Conservation (phyloP, 2,113 vertebrate genomes). For the Brachirus orientalis region DNA sequence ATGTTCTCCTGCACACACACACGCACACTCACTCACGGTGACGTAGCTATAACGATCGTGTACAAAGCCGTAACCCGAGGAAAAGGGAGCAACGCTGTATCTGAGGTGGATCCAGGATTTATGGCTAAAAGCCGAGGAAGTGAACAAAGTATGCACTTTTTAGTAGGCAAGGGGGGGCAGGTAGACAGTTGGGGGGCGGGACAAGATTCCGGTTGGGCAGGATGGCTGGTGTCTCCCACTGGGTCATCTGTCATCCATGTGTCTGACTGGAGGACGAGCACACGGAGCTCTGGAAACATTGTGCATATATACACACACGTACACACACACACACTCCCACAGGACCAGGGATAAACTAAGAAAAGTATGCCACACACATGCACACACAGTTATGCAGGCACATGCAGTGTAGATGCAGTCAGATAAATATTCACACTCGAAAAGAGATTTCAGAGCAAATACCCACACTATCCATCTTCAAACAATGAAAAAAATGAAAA, state of each 20-base stretch:
- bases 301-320: slow-evolving; percentile 42
- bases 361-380: slow-evolving; percentile 63
- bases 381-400: slow-evolving; percentile 17
- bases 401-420: slow-evolving; percentile 45
- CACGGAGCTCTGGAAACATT: slow-evolving; percentile 63
- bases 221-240: slow-evolving; percentile 77
- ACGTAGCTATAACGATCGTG: slow-evolving; percentile 64
- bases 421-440: slow-evolving; percentile 65
- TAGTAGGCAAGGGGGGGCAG: slow-evolving; percentile 44
- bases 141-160: slow-evolving; percentile 76
- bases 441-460: slow-evolving; percentile 62
- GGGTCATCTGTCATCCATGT: slow-evolving; percentile 81
- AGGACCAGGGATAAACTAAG: slow-evolving; percentile 67
- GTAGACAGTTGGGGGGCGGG: slow-evolving; percentile 18
- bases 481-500: slow-evolving; percentile 43
- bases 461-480: slow-evolving; percentile 66
- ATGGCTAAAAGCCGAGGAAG: slow-evolving; percentile 71
- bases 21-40: slow-evolving; percentile 34
- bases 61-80: slow-evolving; percentile 68
- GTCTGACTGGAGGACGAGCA: slow-evolving; percentile 71
- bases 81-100: slow-evolving; percentile 61
- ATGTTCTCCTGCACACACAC: slow-evolving; percentile 34
- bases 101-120: slow-evolving; percentile 69
- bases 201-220: slow-evolving; percentile 72
- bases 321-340: slow-evolving; percentile 55